Conservation (phyloP, 1,140 invertebrate species). For the fruit fly (Drosophila melanogaster) region DNA sequence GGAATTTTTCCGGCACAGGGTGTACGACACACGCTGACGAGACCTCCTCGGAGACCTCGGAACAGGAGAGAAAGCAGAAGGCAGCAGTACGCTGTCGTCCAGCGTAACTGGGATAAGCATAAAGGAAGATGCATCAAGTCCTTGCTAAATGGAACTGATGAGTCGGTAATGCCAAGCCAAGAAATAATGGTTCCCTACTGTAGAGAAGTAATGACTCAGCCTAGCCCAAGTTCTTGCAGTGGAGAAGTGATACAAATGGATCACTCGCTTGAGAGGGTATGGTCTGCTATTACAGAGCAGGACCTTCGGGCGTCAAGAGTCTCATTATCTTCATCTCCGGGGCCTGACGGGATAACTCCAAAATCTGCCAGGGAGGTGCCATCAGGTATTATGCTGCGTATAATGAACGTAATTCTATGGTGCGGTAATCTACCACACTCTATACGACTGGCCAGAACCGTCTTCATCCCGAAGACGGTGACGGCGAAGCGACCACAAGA, state of each 20-base stretch:
- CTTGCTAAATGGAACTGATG: neutral
- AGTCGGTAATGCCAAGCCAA: neutral
- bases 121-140: neutral
- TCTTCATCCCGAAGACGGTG: slow-evolving; percentile 32
- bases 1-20: neutral
- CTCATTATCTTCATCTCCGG: slow-evolving; percentile 1
- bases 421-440: slow-evolving; percentile 14
- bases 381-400: neutral
- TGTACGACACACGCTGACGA: slow-evolving; percentile 10
- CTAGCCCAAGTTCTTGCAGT: slow-evolving; percentile 2
- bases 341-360: slow-evolving; percentile 18
- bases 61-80: slow-evolving; percentile 7
- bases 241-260: neutral
- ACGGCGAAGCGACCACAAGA: slow-evolving; percentile 17
- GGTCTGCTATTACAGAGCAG: slow-evolving; percentile 7
- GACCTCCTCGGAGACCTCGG: neutral
- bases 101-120: slow-evolving; percentile 25
- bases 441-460: slow-evolving; percentile 24
- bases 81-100: slow-evolving; percentile 23
- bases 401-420: slow-evolving; percentile 41
- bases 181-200: slow-evolving; percentile 1
- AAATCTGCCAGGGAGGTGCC: slow-evolving; percentile 15
- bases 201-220: slow-evolving; percentile 19
- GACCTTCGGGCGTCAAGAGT: no score
- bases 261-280: slow-evolving; percentile 11